Evolutionary conservation across 2,113 vertebrate genomes (phyloP).

Genomic region (Nematolebias whitei): DNA sequence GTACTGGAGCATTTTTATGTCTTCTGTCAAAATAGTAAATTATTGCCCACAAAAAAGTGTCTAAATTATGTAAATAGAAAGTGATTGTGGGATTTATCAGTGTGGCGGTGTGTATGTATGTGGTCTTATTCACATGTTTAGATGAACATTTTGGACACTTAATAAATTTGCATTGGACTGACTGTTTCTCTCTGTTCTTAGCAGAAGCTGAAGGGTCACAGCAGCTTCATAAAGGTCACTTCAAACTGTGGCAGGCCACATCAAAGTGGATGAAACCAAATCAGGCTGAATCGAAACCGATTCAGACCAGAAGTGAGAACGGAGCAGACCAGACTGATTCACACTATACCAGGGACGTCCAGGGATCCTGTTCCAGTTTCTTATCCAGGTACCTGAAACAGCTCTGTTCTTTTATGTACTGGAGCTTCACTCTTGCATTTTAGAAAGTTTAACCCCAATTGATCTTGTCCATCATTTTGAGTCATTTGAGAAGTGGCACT

Average conservation of each 20-base stretch:
- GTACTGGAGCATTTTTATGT: not conserved
- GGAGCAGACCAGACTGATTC: conserved; percentile 38
- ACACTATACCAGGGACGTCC: conserved; percentile 25
- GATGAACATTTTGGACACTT: too few relatives aligned
- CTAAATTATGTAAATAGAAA: not conserved
- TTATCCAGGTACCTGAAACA: conserved; percentile 59
- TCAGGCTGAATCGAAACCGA: conserved; percentile 42
- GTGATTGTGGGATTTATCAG: too few relatives aligned
- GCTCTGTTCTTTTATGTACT: too few relatives aligned
- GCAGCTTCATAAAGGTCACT: conserved; percentile 31
- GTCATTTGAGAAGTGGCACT: not conserved
- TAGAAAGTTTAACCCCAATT: too few relatives aligned
- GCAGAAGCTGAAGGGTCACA: conserved; percentile 28
- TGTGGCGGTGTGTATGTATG: not conserved
- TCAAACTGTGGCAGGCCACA: conserved; percentile 14
- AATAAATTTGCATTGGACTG: not conserved
- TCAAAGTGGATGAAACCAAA: conserved; percentile 44
- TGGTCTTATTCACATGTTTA: not conserved
- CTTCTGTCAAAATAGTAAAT: not conserved
- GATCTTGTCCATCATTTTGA: not conserved
- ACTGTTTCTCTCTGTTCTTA: conserved; percentile 3
- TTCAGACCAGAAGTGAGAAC: conserved; percentile 38
- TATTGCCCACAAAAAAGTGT: not conserved
- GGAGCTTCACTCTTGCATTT: too few relatives aligned
- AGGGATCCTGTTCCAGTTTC: conserved; percentile 64